Evolutionary conservation across 1,140 invertebrate genomes (phyloP), one percentile per base, ranked within the genome.

Genomic region (Halyomorpha halys): DNA sequence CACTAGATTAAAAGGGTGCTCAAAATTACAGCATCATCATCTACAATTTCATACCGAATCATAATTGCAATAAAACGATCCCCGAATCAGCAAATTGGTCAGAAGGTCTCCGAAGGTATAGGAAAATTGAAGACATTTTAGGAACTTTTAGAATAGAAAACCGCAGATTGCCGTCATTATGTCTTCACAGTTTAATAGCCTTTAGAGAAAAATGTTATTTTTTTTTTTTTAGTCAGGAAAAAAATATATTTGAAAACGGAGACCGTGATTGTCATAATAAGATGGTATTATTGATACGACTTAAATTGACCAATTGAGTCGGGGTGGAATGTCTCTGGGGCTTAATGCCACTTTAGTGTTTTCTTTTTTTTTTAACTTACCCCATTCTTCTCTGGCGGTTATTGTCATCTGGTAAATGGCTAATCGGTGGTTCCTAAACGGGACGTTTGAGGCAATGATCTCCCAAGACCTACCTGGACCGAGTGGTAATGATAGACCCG

Each of bases 391-490:
- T 23, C 21, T 53, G 23, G 27, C 27, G 53, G 53, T 56, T 56
- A 56, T 56, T 56, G 53, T 56, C 53, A 56, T 56, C 53, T 56
- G 53, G 53, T 56, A 56, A 56, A 56, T 56, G 23, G 53, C 53
- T 56, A 56, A 56, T 56, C 23, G 53, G 11, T 8, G 53, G 53
- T 56, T n/a, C 53, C 53, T 56, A 56, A 56, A 56, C 53, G 53
- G 53, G 53, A 25, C 53, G 53, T 56, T 25, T 25, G 53, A 56
- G 53, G 19, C 18, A 56, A 56, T 56, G 53, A 56, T 56, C 53
- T 13, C 15, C 53, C n/a, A 49, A 16, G 21, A 49, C 47, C 11
- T 49, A n/a, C 47, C 47, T n/a, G 47, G n/a, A 6, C 16, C 47
- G 34, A 39, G 34, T 13, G 34, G 34, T 39, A 39, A 39, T 39